Conservation (phyloP, 2,113 vertebrate species). For the Sminthopsis crassicaudata region DNA sequence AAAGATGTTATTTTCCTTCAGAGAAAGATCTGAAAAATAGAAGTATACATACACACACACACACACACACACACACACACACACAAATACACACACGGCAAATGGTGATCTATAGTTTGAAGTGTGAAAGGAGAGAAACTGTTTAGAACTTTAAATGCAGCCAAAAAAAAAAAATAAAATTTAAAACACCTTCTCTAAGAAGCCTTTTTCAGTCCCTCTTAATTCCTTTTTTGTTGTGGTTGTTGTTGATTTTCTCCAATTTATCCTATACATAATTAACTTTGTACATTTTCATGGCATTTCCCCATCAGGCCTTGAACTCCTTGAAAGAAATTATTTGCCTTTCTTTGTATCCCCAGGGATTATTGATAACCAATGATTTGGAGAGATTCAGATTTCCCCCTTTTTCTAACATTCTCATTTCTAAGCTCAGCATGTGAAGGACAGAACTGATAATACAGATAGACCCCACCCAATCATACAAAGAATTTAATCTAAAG, state of each 20-base stretch:
- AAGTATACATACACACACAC: not conserved
- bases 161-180: not conserved
- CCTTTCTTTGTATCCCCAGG: not conserved
- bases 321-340: not conserved
- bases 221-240: not conserved
- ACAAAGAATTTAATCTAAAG: too few species aligned
- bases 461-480: too few species aligned
- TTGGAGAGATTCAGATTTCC: too few species aligned
- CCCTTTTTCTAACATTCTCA: too few species aligned
- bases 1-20: too few species aligned
- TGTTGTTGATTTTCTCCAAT: not conserved
- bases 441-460: too few species aligned
- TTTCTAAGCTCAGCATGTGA: too few species aligned
- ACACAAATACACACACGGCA: too few species aligned
- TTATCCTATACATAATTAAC: not conserved
- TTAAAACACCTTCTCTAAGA: not conserved
- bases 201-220: not conserved
- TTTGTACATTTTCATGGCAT: not conserved
- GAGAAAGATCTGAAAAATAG: not conserved
- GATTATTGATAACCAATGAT: too few species aligned
- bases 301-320: not conserved
- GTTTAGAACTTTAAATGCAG: not conserved
- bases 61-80: too few species aligned
- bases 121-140: not conserved
- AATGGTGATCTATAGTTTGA: not conserved